Evolutionary conservation across 35 echinoderm and acorn worm species (phyloP).

Genomic region (Acanthaster planci): DNA sequence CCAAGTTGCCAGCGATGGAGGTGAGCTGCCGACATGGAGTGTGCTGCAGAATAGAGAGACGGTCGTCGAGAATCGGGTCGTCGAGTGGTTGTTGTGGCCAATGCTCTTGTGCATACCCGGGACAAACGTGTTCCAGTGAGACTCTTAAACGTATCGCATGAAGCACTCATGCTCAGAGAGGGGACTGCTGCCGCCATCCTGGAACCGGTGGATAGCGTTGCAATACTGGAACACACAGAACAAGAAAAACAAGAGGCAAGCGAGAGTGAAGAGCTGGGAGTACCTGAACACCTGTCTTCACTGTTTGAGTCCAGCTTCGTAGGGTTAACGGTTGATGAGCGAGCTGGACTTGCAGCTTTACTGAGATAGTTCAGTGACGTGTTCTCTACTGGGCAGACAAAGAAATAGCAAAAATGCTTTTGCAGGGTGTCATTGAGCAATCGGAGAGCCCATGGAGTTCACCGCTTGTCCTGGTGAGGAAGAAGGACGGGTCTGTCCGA

Average conservation of each 20-base stretch:
- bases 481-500: constrained; percentile 56
- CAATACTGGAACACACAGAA: background rate
- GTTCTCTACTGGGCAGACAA: constrained; percentile 2
- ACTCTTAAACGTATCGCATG: background rate
- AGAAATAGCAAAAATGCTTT: constrained; percentile 23
- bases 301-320: background rate
- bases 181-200: too few relatives aligned
- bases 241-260: background rate
- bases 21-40: constrained; percentile 4
- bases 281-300: background rate
- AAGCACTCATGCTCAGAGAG: background rate
- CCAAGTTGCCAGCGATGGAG: background rate
- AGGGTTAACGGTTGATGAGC: background rate
- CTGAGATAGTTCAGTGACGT: constrained; percentile 30
- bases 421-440: constrained; percentile 46
- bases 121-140: background rate
- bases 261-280: background rate
- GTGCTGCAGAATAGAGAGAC: background rate
- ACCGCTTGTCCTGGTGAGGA: constrained; percentile 51
- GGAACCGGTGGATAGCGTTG: constrained; percentile 25
- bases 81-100: background rate
- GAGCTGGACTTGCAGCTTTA: background rate
- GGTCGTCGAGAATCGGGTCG: background rate
- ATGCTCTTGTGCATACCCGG: background rate
- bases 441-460: constrained; percentile 46